Percentiles rank a stretch among this genome's conserved stretches.
Evolutionary conservation across 2,113 vertebrate genomes (phyloP).

Genomic region (Apteryx mantelli): DNA sequence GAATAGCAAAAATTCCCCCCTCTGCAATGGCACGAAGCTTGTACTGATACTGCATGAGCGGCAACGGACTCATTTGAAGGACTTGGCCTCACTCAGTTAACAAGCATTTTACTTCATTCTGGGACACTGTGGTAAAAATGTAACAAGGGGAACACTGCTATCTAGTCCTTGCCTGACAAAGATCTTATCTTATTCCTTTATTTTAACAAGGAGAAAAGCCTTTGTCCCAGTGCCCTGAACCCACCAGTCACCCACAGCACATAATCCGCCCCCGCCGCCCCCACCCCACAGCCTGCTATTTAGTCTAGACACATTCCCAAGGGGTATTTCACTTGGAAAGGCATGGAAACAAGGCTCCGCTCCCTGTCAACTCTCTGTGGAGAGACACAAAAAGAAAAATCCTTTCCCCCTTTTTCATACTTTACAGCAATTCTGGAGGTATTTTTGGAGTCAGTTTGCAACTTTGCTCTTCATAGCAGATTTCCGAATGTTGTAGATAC

Average conservation of each 20-base stretch:
- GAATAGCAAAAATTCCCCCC: not conserved
- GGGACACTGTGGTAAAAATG: not conserved
- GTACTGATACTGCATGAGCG: not conserved
- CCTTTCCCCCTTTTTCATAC: not conserved
- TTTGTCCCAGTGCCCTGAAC: not conserved
- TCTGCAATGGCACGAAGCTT: not conserved
- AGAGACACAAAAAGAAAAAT: not conserved
- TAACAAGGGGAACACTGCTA: not conserved
- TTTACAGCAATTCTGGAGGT: not conserved
- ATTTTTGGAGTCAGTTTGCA: not conserved
- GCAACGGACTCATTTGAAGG: not conserved
- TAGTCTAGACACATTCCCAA: slow-evolving; percentile 34
- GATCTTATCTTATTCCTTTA: not conserved
- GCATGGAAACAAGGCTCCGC: not conserved
- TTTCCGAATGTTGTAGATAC: not conserved
- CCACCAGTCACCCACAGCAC: not conserved
- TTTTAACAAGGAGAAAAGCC: not conserved
- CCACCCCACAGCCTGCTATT: not conserved
- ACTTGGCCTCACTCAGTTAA: not conserved
- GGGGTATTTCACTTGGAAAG: not conserved
- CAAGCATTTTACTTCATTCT: not conserved
- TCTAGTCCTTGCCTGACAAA: not conserved
- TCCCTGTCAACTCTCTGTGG: not conserved
- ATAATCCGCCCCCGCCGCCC: not conserved
- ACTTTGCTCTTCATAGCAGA: not conserved